These are phyloP conservation scores for Mesoligia furuncula DNA, from an alignment of 2,888 invertebrate genomes.

Conservation along the genomic window DNA sequence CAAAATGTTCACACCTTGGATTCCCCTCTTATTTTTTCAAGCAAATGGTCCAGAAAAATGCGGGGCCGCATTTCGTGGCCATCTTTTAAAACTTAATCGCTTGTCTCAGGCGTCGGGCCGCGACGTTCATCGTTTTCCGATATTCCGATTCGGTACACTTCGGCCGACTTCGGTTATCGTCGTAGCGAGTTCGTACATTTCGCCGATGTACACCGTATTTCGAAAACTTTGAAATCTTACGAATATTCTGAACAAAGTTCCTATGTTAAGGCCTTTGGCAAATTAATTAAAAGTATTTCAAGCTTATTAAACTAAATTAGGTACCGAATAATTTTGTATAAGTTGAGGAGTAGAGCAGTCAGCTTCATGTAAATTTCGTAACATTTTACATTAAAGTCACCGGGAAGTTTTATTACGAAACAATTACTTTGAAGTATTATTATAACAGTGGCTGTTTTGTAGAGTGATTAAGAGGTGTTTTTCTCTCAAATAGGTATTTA, in stretches of 20 bases:
- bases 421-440: conserved; percentile 35
- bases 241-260: conserved; percentile 55
- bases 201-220: conserved; percentile 46
- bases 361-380: conserved; percentile 45
- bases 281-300: conserved; percentile 64
- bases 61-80: conserved; percentile 64
- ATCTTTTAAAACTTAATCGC: conserved; percentile 73
- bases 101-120: conserved; percentile 63
- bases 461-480: conserved; percentile 14
- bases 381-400: conserved; percentile 48
- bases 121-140: conserved; percentile 74
- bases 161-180: conserved; percentile 46
- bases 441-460: conserved; percentile 11
- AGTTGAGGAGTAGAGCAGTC: conserved; percentile 38
- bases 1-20: conserved; percentile 64
- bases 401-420: conserved; percentile 45
- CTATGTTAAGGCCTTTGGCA: conserved; percentile 53
- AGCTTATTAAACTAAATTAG: conserved; percentile 60
- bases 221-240: conserved; percentile 55
- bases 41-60: conserved; percentile 70
- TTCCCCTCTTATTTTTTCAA: conserved; percentile 60
- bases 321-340: conserved; percentile 49
- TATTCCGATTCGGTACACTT: conserved; percentile 68
- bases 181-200: conserved; percentile 43
- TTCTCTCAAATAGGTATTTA: conserved; percentile 6